Conservation (phyloP, 2,113 vertebrate genomes). For the Neolamprologus cancellatus region DNA sequence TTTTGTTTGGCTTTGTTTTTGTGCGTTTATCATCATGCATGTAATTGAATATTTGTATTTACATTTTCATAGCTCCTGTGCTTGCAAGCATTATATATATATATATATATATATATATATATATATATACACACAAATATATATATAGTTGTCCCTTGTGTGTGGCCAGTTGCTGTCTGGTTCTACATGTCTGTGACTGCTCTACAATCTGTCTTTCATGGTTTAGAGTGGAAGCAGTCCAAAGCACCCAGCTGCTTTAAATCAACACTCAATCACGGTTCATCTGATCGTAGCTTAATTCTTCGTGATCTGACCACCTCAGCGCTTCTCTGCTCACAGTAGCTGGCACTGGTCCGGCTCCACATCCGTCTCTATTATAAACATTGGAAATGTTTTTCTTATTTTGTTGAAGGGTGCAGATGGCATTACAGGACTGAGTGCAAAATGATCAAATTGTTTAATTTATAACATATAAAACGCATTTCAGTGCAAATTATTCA, state of each 20-base stretch:
- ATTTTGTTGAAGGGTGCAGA: constrained; percentile 6
- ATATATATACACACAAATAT: background rate
- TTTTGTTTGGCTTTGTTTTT: background rate
- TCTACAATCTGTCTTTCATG: constrained; percentile 67
- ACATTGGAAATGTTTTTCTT: background rate
- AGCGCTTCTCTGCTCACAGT: constrained; percentile 32
- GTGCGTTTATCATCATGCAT: background rate
- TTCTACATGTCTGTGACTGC: constrained; percentile 13
- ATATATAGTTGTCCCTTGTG: background rate
- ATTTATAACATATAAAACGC: background rate
- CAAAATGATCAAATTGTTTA: background rate
- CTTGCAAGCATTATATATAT: background rate
- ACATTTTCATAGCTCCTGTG: background rate
- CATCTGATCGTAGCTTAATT: constrained; percentile 69
- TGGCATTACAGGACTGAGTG: background rate
- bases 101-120: background rate
- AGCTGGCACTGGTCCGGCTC: constrained; percentile 24
- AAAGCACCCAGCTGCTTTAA: constrained; percentile 64
- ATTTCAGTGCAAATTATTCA: background rate
- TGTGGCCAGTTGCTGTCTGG: background rate
- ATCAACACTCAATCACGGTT: constrained; percentile 75
- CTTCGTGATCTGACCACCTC: constrained; percentile 63
- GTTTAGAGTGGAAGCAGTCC: constrained; percentile 45
- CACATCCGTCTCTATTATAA: constrained; percentile 18
- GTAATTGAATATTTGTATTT: background rate